These are phyloP conservation scores for Lordiphosa stackelbergi DNA, from an alignment of 1,140 invertebrate genomes.

Conservation along the genomic window DNA sequence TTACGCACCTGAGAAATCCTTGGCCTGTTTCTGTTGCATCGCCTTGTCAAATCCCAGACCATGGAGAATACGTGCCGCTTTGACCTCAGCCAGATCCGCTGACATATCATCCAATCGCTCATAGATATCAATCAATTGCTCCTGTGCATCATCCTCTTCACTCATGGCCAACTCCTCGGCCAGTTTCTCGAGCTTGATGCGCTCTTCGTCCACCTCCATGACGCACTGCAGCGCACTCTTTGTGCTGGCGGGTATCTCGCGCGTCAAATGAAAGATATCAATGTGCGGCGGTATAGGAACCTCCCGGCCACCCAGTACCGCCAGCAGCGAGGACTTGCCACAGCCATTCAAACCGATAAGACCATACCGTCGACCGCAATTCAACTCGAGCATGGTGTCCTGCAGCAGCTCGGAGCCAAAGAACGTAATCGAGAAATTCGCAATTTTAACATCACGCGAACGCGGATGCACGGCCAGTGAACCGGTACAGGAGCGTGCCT, in stretches of 20 bases:
- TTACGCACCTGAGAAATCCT: conserved; percentile 90
- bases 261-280: conserved; percentile 97
- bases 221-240: conserved; percentile 96
- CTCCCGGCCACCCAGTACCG: conserved; percentile 94
- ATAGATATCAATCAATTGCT: conserved; percentile 98
- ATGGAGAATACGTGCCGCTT: conserved; percentile 95
- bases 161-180: conserved; percentile 92
- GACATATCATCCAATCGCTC: conserved; percentile 98
- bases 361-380: conserved; percentile 97
- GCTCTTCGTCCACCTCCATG: conserved; percentile 98
- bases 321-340: conserved; percentile 95
- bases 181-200: conserved; percentile 92
- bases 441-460: conserved; percentile 97
- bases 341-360: conserved; percentile 97
- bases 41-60: conserved; percentile 97
- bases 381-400: conserved; percentile 97
- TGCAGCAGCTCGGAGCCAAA: conserved; percentile 97
- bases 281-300: conserved; percentile 97
- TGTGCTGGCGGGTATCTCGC: conserved; percentile 97
- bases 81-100: conserved; percentile 95
- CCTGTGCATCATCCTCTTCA: conserved; percentile 95
- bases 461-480: conserved; percentile 95
- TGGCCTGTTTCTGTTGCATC: conserved; percentile 95
- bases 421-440: conserved; percentile 98
- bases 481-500: conserved; percentile 96